Evolutionary conservation across 2,888 invertebrate genomes (phyloP).

Genomic region (Sesia apiformis): DNA sequence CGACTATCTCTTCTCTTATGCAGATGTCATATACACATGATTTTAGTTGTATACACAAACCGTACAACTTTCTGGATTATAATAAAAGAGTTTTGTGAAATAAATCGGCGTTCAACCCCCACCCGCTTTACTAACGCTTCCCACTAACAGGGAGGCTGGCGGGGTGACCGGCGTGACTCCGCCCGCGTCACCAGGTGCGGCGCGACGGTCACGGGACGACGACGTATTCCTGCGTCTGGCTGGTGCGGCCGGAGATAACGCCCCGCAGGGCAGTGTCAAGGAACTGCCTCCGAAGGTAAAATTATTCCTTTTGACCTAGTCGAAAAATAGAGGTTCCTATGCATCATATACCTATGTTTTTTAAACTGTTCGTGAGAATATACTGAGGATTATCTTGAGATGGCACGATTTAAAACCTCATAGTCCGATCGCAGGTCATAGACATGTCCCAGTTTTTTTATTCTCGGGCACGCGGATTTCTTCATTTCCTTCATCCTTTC

Average conservation of each 20-base stretch:
- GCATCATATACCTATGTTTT: background rate
- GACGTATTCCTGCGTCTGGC: constrained; percentile 86
- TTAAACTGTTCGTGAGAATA: no score
- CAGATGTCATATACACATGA: no score
- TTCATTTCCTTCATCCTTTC: no score
- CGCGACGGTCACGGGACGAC: constrained; percentile 76
- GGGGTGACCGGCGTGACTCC: constrained; percentile 57
- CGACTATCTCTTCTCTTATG: no score
- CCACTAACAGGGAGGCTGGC: constrained; percentile 35
- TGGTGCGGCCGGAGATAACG: constrained; percentile 66
- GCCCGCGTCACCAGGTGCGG: constrained; percentile 70
- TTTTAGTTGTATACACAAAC: no score
- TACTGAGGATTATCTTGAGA: no score
- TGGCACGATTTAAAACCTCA: no score
- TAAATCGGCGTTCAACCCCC: background rate
- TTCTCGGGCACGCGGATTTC: no score
- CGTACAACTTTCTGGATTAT: no score
- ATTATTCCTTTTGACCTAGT: background rate
- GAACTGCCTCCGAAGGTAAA: constrained; percentile 73
- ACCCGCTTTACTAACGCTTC: constrained; percentile 20
- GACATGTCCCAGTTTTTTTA: no score
- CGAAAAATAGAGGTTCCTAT: background rate
- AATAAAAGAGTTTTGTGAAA: no score
- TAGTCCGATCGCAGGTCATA: no score
- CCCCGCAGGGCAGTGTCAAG: constrained; percentile 67